Evolutionary conservation across 2,888 invertebrate genomes (phyloP).

Genomic region (Cenopis cana): DNA sequence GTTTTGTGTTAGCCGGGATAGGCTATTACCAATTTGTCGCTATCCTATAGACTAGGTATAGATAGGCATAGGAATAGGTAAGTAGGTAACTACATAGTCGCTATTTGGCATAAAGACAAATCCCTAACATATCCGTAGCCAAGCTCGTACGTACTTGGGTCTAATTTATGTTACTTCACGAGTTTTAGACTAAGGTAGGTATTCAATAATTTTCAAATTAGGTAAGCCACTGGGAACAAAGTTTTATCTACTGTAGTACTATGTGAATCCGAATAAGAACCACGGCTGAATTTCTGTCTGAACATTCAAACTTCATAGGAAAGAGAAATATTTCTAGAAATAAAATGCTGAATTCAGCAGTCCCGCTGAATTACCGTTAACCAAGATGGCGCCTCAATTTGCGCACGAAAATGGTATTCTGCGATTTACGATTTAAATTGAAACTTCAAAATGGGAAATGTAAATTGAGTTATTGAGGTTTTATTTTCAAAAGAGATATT

Average conservation of each 20-base stretch:
- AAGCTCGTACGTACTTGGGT: not conserved
- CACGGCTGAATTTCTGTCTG: not conserved
- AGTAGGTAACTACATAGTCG: no score
- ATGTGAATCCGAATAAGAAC: no score
- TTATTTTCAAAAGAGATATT: constrained; percentile 1
- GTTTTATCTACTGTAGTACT: no score
- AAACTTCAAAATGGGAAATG: constrained; percentile 15
- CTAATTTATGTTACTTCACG: not conserved
- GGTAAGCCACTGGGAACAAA: not conserved
- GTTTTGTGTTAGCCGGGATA: no score
- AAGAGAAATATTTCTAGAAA: constrained; percentile 8
- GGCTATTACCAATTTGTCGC: no score
- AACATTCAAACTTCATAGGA: constrained; percentile 23
- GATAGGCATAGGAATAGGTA: no score
- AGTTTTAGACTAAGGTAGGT: not conserved
- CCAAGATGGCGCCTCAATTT: constrained; percentile 37
- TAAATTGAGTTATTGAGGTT: constrained; percentile 25
- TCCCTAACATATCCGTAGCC: no score
- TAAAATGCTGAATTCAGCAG: constrained; percentile 34
- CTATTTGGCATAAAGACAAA: no score
- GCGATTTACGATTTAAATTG: constrained; percentile 21
- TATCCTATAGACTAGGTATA: no score
- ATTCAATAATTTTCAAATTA: not conserved
- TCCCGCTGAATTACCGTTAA: constrained; percentile 31
- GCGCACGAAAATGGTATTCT: constrained; percentile 18